phyloP scores from a whole-genome alignment of 2,888 invertebrate species.

The Amblyjoppa fuscipennis region DNA sequence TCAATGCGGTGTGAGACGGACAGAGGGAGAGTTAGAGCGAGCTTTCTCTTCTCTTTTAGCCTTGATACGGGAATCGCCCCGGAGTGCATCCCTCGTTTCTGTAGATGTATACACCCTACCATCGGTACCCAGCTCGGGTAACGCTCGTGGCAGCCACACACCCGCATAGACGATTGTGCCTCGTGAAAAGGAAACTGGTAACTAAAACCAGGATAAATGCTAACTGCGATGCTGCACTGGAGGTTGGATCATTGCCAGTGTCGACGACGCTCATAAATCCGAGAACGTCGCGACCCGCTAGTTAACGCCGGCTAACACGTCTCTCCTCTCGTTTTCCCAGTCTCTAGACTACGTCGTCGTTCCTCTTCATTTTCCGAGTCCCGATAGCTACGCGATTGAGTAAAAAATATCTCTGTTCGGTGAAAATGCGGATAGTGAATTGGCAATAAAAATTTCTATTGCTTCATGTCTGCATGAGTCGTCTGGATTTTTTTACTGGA shows the following conservation, averaged over 20 bases:
- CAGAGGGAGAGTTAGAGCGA: conserved; percentile 33
- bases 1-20: conserved; percentile 15
- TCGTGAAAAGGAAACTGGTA: conserved; percentile 72
- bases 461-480: conserved; percentile 20
- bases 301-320: conserved; percentile 73
- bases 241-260: conserved; percentile 78
- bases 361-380: conserved; percentile 41
- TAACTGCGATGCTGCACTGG: conserved; percentile 55
- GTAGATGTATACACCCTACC: neutral
- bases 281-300: conserved; percentile 77
- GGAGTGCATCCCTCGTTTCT: conserved; percentile 30
- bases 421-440: conserved; percentile 20
- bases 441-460: conserved; percentile 18
- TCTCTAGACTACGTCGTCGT: conserved; percentile 34
- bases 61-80: neutral
- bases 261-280: conserved; percentile 79
- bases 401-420: conserved; percentile 10
- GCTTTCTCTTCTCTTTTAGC: conserved; percentile 9
- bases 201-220: conserved; percentile 12
- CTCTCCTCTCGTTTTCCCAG: conserved; percentile 54
- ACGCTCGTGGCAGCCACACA: conserved; percentile 65
- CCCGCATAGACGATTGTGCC: conserved; percentile 73
- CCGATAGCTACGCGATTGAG: conserved; percentile 3
- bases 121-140: neutral
- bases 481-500: conserved; percentile 12